A percentile compares a stretch with the other conserved stretches of the same genome.
phyloP scores from a whole-genome alignment of 2,797 vertebrate genomes.

The Karalla daura region DNA sequence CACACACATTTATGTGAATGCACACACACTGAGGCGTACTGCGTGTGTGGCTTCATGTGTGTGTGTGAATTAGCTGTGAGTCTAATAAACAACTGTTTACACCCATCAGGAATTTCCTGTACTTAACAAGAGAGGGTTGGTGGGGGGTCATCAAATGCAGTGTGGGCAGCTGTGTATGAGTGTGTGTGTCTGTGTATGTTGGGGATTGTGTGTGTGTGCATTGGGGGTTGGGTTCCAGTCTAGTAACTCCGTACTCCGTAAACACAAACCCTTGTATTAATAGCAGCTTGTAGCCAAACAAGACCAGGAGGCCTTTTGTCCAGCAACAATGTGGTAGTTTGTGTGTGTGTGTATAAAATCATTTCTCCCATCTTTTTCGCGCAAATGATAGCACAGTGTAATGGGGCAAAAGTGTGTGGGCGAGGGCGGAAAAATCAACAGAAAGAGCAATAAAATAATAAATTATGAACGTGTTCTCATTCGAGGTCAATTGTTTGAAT shows the following conservation, averaged over 20 bases:
- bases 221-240: slow-evolving; percentile 11
- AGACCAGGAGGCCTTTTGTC: not conserved
- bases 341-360: not conserved
- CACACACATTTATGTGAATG: not conserved
- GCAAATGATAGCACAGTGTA: not conserved
- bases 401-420: not conserved
- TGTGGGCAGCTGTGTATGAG: not conserved
- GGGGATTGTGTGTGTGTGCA: slow-evolving; percentile 2
- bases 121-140: slow-evolving; percentile 7
- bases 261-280: slow-evolving; percentile 15
- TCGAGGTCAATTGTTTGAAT: not conserved
- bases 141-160: too few species aligned
- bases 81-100: slow-evolving; percentile 61
- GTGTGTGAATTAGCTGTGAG: slow-evolving; percentile 14
- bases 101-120: slow-evolving; percentile 53
- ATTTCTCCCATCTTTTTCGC: not conserved
- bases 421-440: not conserved
- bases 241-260: slow-evolving; percentile 15
- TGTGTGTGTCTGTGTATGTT: slow-evolving; percentile 1
- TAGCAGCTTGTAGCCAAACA: not conserved
- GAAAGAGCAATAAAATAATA: not conserved
- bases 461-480: not conserved
- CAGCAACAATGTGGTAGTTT: not conserved
- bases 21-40: too few species aligned
- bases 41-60: not conserved